Evolutionary conservation across 1,140 invertebrate genomes (phyloP).

Genomic region (Drosophila willistoni): DNA sequence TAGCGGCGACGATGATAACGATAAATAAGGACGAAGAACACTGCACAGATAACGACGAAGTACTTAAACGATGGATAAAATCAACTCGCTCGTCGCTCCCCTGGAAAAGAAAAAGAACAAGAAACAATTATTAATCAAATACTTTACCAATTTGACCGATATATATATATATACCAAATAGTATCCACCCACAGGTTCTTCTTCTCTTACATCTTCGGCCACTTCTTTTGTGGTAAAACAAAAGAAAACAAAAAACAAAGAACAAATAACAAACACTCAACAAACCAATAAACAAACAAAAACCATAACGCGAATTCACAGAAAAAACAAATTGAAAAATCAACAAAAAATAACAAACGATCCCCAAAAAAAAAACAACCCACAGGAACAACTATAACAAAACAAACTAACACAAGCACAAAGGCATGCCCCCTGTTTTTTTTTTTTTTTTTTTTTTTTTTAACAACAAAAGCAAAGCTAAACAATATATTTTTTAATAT

Average conservation of each 20-base stretch:
- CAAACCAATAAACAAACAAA: neutral
- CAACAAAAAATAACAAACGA: neutral
- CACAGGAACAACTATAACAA: neutral
- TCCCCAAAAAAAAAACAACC: neutral
- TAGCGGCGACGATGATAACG: constrained; percentile 6
- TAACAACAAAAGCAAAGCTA: constrained; percentile 1
- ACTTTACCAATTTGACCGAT: neutral
- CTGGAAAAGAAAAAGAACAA: neutral
- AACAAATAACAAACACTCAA: neutral
- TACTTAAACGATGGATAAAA: constrained; percentile 10
- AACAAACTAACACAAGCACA: neutral
- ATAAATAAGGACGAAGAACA: constrained; percentile 7
- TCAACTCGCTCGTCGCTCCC: constrained; percentile 1
- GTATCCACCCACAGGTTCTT: neutral
- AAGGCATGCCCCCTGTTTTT: neutral
- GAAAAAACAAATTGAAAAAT: neutral
- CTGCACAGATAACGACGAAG: constrained; percentile 6
- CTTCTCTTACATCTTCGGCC: neutral
- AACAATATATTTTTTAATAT: neutral
- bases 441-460: neutral
- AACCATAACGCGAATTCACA: neutral
- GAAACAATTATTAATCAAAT: neutral
- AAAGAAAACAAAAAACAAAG: neutral
- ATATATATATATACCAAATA: neutral
- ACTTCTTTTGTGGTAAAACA: neutral